phyloP scores from a whole-genome alignment of 2,888 invertebrate species.

The Eubasilissa splendida region DNA sequence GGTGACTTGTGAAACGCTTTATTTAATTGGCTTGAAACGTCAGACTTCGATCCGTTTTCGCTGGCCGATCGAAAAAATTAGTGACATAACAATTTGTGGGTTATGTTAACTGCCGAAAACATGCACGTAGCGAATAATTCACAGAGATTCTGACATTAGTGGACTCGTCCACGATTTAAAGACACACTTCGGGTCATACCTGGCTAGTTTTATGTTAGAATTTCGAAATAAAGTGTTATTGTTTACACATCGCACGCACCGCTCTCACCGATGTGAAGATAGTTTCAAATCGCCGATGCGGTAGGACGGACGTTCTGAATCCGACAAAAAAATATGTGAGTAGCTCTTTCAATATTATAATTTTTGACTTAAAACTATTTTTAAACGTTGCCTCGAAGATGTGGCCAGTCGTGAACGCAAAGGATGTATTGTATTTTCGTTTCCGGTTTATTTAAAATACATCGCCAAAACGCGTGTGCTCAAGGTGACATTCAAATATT shows the following conservation, averaged over 20 bases:
- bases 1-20: too few species aligned
- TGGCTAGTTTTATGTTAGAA: conserved; percentile 15
- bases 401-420: background rate
- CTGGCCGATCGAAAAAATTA: background rate
- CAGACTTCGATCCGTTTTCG: background rate
- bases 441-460: background rate
- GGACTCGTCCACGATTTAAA: background rate
- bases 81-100: background rate
- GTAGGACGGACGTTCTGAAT: background rate
- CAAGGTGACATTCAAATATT: conserved; percentile 30
- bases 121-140: background rate
- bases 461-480: background rate
- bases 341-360: background rate
- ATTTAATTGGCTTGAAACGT: too few species aligned
- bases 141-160: background rate
- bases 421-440: background rate
- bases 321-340: conserved; percentile 16
- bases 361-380: background rate
- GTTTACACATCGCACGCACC: background rate
- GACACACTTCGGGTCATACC: background rate
- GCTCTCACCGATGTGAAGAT: conserved; percentile 10
- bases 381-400: background rate
- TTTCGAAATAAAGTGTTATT: background rate
- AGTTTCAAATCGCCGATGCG: background rate
- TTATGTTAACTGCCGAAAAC: background rate